These are phyloP conservation scores for Ailuropoda melanoleuca DNA, from an alignment of 2,113 vertebrate species.

Conservation along the genomic window DNA sequence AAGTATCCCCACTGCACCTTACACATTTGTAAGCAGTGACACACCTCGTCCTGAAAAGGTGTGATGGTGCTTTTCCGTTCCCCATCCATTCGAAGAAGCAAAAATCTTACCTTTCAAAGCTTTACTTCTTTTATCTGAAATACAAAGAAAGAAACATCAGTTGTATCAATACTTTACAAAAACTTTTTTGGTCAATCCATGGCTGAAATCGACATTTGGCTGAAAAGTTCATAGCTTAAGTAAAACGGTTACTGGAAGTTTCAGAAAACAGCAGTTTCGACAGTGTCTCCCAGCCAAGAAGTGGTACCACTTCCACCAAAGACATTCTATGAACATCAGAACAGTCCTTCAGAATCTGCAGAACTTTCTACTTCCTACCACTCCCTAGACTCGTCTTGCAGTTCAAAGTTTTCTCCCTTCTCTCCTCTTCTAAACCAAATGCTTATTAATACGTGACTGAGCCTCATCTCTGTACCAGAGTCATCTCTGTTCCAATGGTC, in stretches of 20 bases:
- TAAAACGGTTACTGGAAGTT: no score
- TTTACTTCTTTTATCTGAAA: conserved; percentile 77
- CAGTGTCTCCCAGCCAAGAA: fast-evolving
- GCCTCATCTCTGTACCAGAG: neutral
- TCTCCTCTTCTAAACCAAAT: neutral
- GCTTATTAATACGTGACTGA: neutral
- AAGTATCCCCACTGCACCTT: fast-evolving
- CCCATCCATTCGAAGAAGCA: neutral
- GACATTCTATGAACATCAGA: fast-evolving
- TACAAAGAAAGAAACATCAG: neutral
- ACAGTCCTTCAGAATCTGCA: fast-evolving
- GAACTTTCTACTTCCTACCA: fast-evolving
- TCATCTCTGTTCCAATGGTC: neutral
- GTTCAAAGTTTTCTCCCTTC: neutral
- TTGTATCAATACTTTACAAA: neutral
- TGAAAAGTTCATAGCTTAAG: neutral
- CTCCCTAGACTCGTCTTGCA: neutral
- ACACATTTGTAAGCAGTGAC: fast-evolving
- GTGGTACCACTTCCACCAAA: fast-evolving
- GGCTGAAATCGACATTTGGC: neutral
- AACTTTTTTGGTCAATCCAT: neutral
- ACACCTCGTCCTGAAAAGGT: neutral
- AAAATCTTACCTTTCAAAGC: conserved; percentile 76
- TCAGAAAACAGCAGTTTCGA: neutral
- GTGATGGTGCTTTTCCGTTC: neutral